Evolutionary conservation across 2,113 vertebrate genomes (phyloP).

Genomic region (Herpetotheres cachinnans): DNA sequence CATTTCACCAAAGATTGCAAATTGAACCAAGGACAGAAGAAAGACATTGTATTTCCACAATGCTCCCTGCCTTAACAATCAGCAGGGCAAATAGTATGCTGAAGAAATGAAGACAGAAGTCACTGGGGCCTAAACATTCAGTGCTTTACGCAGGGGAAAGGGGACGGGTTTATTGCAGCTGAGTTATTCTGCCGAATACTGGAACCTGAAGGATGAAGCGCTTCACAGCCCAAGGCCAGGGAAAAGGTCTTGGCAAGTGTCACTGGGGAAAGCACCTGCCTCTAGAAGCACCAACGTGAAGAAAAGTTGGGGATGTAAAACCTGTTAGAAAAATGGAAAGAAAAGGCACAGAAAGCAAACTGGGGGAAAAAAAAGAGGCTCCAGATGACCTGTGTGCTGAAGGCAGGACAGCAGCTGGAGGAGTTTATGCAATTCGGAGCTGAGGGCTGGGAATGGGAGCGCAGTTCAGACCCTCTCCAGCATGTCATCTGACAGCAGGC

Average conservation of each 20-base stretch:
- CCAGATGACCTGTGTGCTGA: background rate
- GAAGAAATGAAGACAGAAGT: background rate
- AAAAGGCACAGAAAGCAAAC: background rate
- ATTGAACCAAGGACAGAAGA: background rate
- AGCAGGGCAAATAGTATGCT: background rate
- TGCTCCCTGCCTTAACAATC: background rate
- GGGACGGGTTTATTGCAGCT: background rate
- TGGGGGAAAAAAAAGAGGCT: background rate
- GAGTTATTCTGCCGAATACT: background rate
- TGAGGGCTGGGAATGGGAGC: background rate
- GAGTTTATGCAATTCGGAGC: rapidly evolving
- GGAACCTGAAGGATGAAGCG: background rate
- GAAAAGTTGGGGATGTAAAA: background rate
- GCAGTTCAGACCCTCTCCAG: background rate
- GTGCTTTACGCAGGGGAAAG: background rate
- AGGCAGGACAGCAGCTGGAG: background rate
- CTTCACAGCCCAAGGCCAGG: background rate
- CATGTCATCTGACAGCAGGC: background rate
- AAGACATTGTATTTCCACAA: background rate
- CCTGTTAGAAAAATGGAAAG: background rate
- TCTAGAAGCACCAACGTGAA: background rate
- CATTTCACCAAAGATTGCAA: background rate
- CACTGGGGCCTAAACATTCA: background rate
- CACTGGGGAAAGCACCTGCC: background rate
- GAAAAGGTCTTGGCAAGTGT: background rate